Conservation (phyloP, 2,888 invertebrate species). For the Polia nebulosa region DNA sequence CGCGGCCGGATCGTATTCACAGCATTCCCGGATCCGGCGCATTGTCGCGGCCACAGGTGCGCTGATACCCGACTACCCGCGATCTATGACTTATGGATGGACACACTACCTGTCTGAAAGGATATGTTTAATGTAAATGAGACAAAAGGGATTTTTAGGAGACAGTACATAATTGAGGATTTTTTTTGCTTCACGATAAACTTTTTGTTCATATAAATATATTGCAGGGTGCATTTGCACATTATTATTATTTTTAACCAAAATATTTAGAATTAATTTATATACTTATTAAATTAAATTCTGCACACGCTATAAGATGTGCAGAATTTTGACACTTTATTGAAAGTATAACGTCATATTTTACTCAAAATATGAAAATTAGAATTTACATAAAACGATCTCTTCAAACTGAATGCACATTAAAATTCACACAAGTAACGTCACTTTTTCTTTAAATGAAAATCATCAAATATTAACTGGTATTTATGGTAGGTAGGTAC, state of each 20-base stretch:
- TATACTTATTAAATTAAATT: too few species aligned
- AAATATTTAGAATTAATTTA: too few species aligned
- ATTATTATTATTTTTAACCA: not conserved
- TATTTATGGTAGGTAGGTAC: not conserved
- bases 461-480: not conserved
- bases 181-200: not conserved
- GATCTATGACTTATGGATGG: slow-evolving; percentile 3
- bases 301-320: too few species aligned
- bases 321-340: not conserved
- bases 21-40: slow-evolving; percentile 82
- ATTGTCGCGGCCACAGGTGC: slow-evolving; percentile 77
- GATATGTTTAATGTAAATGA: not conserved
- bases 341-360: not conserved
- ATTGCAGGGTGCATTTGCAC: not conserved
- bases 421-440: not conserved
- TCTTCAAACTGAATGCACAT: not conserved
- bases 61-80: slow-evolving; percentile 19
- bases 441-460: not conserved
- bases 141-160: not conserved
- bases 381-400: not conserved
- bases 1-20: slow-evolving; percentile 88
- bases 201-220: not conserved
- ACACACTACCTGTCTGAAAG: not conserved
- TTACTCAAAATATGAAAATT: not conserved
- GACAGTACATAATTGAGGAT: not conserved